These are phyloP conservation scores for Villa cingulata DNA, from an alignment of 2,888 invertebrate species.

Conservation along the genomic window DNA sequence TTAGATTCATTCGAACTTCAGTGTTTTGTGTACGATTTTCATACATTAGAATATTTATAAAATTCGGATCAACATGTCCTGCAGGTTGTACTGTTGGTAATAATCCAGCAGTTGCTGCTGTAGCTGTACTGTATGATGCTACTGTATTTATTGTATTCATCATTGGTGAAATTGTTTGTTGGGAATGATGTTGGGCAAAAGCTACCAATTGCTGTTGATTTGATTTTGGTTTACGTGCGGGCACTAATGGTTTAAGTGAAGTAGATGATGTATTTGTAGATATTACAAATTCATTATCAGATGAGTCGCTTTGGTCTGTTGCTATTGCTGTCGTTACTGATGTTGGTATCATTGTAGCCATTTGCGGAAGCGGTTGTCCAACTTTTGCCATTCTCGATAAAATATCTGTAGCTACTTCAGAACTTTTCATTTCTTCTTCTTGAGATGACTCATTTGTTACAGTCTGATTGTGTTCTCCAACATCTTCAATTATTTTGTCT, in stretches of 20 bases:
- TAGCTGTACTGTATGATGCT: background rate
- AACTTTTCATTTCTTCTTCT: background rate
- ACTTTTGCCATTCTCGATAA: constrained; percentile 45
- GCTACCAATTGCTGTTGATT: constrained; percentile 17
- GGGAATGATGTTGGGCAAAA: constrained; percentile 7
- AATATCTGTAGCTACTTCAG: constrained; percentile 28
- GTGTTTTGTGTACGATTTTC: constrained; percentile 50
- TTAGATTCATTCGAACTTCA: constrained; percentile 49
- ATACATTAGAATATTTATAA: constrained; percentile 41
- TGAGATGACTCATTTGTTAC: background rate
- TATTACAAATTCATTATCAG: constrained; percentile 31
- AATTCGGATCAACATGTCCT: constrained; percentile 30
- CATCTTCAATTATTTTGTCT: constrained; percentile 2
- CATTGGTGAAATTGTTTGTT: constrained; percentile 6
- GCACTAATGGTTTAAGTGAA: constrained; percentile 11
- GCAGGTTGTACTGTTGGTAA: background rate
- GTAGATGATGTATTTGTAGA: background rate
- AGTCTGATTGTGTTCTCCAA: background rate
- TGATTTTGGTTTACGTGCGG: constrained; percentile 13
- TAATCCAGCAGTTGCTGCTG: constrained; percentile 10
- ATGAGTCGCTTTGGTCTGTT: constrained; percentile 35
- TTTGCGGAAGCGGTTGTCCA: constrained; percentile 37
- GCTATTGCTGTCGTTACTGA: constrained; percentile 15
- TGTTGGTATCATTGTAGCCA: constrained; percentile 14
- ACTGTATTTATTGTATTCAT: background rate